Conservation (phyloP, 2,113 vertebrate species). For the Aphyosemion australe region DNA sequence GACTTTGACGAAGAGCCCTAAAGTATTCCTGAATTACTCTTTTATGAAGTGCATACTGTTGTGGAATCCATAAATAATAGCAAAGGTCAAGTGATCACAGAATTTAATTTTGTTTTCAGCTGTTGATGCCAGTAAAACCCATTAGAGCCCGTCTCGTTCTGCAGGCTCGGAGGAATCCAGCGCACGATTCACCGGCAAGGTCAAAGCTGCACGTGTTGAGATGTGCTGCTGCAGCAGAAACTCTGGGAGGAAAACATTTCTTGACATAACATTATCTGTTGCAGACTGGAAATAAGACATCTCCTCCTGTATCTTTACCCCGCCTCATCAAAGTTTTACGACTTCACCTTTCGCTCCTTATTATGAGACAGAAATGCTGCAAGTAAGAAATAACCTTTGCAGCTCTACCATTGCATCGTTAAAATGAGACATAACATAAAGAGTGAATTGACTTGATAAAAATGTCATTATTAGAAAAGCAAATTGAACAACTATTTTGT, state of each 20-base stretch:
- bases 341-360: background rate
- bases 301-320: background rate
- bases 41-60: background rate
- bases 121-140: constrained; percentile 21
- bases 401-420: no score
- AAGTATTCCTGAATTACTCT: background rate
- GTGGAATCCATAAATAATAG: constrained; percentile 10
- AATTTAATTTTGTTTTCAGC: constrained; percentile 7
- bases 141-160: constrained; percentile 30
- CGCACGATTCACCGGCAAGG: constrained; percentile 29
- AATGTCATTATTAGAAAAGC: no score
- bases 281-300: background rate
- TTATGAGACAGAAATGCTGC: background rate
- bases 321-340: background rate
- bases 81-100: constrained; percentile 8
- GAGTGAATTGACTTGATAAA: no score
- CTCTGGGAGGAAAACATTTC: constrained; percentile 2
- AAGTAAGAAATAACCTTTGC: background rate
- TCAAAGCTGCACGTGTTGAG: constrained; percentile 18
- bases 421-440: no score
- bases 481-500: no score
- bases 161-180: constrained; percentile 21
- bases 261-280: background rate
- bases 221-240: constrained; percentile 28
- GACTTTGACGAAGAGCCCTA: background rate